Base-by-base conservation (phyloP, 2,797 vertebrate genomes). In the Sebastes cheni region DNA sequence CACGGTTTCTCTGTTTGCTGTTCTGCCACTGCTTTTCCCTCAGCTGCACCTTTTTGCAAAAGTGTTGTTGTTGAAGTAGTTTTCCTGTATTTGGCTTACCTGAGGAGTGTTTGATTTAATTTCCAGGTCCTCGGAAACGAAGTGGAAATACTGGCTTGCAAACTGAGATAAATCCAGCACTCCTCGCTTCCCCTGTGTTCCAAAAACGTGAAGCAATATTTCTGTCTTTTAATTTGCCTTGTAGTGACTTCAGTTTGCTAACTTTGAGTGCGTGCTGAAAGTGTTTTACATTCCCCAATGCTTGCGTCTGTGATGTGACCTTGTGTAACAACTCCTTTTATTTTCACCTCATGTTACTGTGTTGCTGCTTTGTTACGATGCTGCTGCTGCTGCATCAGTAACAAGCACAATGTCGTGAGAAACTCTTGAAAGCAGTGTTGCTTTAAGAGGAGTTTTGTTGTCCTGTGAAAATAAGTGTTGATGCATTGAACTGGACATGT, bases 101-200 rank as follows among this genome's bases (percentile, higher is more conserved):
- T 92, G 91, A 94, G 93, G 93, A 94, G 93, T 93, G 93, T 94
- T 94, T 93, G 92, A 94, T 94, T 94, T 91, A 95, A 93, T 91
- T 94, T 93, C 72, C 91, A 95, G 94, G 94, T 94, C 91, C 89
- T 86, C 74, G 90, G 93, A 93, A 92, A 90, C 75, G 90, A 87
- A 92, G 91, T 52, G 93, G 93, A 88, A 93, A 92, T 83, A 71
- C 88, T 76, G 90, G 87, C 90, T 90, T 76, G 13, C 89, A 91
- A 75, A 88, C 88, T 79, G 92, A 94, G 91, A 94, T 94, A 92
- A 94, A 94, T 95, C 91, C 91, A 93, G 93, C 90, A 93, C 92
- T 92, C 91, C 90, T 95, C 85, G 87, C 85, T 88, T 93, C 92
- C 89, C 90, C 90, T 88, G 85, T 94, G 72, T 82, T 86, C 75